These are phyloP conservation scores for Karalla daura DNA, from an alignment of 2,797 vertebrate genomes.

Conservation along the genomic window DNA sequence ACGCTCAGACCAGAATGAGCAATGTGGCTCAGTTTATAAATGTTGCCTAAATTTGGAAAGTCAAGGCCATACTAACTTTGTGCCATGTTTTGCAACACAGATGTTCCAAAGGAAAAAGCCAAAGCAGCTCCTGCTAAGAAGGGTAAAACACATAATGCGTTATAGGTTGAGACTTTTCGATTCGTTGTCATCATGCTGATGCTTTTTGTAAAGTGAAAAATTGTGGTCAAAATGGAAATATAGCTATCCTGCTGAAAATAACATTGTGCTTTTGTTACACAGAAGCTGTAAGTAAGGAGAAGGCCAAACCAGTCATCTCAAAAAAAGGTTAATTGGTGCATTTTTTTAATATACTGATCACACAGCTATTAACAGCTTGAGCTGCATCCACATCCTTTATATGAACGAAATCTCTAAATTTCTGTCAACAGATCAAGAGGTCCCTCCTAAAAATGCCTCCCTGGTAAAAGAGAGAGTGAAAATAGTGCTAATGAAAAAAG, in stretches of 20 bases:
- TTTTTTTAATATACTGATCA: background rate
- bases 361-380: background rate
- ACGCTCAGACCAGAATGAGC: too few relatives aligned
- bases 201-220: background rate
- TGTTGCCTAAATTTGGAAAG: too few relatives aligned
- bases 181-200: background rate
- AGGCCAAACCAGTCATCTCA: constrained; percentile 45
- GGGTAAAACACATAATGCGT: constrained; percentile 47
- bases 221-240: background rate
- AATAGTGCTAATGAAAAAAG: constrained; percentile 64
- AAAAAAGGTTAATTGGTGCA: constrained; percentile 60
- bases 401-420: background rate
- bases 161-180: background rate
- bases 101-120: constrained; percentile 54
- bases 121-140: constrained; percentile 58
- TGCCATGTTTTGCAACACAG: constrained; percentile 28
- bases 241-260: background rate
- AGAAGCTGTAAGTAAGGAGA: constrained; percentile 61
- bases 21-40: too few relatives aligned
- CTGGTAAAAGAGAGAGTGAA: constrained; percentile 59
- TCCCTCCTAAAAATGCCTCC: constrained; percentile 47
- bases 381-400: background rate
- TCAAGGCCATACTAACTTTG: background rate
- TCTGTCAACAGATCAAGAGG: constrained; percentile 39
- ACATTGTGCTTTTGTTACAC: constrained; percentile 21